Evolutionary conservation across 2,113 vertebrate species (phyloP), one percentile per base, ranked within the genome.

Genomic region (Ptilonorhynchus violaceus): DNA sequence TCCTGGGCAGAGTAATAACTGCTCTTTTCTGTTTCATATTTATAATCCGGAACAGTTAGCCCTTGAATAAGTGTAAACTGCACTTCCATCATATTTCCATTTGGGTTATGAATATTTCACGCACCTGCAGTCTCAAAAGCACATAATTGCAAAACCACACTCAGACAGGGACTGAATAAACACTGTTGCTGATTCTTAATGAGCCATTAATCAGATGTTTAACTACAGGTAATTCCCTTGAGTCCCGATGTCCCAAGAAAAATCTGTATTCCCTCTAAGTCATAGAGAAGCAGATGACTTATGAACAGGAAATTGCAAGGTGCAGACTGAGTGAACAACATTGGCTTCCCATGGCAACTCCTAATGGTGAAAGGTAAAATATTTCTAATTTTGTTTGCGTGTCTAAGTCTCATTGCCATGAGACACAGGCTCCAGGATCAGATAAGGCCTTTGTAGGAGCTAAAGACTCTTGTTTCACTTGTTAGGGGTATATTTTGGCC

Each of bases 131-230:
- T 95, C 93, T 95, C 92, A 92, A 93, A 96, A 95, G 88, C 82
- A 93, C 93, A 87, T 94, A 95, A 96, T 96, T 95, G 85, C 90
- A 95, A 94, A 93, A 47, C 96, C 88, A 77, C 88, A 91, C 79
- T 96, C 88, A 96, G 78, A 94, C 85, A 77, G 41, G 75, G 92
- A 77, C 92, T 88, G 76, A 94, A 90, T 94, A 96, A 96, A 96
- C 82, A 90, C 82, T 94, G 90, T 88, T 95, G 93, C 93, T 93
- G 92, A 94, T 96, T 94, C 96, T 90, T 95, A 97, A 97, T 94
- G 96, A 96, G 95, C 80, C 93, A 96, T 96, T 96, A 94, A 96
- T 96, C 88, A 92, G 90, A 94, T 97, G 95, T 97, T 97, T 97
- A 95, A 96, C 95, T 96, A 95, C 92, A 97, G 83, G 88, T 95